A percentile compares a stretch with the other conserved stretches of the same genome.
phyloP scores from a whole-genome alignment of 2,888 invertebrate species.

The Diarsia dahlii region DNA sequence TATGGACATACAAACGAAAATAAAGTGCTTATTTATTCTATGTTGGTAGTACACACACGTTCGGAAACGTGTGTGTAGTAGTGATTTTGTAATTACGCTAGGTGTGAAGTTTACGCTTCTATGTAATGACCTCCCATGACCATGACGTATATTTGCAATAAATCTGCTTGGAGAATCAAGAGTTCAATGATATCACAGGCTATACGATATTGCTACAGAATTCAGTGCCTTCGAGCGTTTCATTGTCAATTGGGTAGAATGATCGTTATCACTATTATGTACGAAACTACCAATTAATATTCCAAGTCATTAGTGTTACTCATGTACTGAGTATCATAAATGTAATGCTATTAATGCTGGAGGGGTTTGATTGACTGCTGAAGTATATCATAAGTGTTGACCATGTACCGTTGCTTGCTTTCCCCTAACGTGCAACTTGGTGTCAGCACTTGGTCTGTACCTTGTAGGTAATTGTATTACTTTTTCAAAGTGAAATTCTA shows the following conservation, averaged over 20 bases:
- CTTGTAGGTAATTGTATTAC: background rate
- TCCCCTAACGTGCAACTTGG: conserved; percentile 15
- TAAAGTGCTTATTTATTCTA: conserved; percentile 52
- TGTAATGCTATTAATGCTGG: conserved; percentile 51
- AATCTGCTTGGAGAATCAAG: conserved; percentile 60
- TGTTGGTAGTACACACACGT: conserved; percentile 45
- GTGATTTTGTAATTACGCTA: conserved; percentile 57
- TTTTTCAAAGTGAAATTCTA: conserved; percentile 4
- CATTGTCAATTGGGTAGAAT: conserved; percentile 60
- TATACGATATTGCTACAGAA: conserved; percentile 60
- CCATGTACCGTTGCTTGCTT: conserved; percentile 51
- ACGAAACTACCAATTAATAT: conserved; percentile 57
- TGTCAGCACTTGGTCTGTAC: background rate
- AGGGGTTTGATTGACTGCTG: conserved; percentile 51
- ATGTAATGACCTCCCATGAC: conserved; percentile 69
- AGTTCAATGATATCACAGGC: conserved; percentile 71
- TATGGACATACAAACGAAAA: conserved; percentile 27
- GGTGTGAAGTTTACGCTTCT: conserved; percentile 66
- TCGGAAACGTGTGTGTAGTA: conserved; percentile 48
- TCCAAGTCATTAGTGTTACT: conserved; percentile 56
- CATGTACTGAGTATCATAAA: conserved; percentile 44
- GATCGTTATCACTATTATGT: conserved; percentile 52
- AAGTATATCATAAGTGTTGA: conserved; percentile 49
- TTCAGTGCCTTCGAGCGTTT: conserved; percentile 64
- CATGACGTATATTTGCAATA: conserved; percentile 69